phyloP scores from a whole-genome alignment of 2,888 invertebrate genomes.

The Nemoura dubitans region DNA sequence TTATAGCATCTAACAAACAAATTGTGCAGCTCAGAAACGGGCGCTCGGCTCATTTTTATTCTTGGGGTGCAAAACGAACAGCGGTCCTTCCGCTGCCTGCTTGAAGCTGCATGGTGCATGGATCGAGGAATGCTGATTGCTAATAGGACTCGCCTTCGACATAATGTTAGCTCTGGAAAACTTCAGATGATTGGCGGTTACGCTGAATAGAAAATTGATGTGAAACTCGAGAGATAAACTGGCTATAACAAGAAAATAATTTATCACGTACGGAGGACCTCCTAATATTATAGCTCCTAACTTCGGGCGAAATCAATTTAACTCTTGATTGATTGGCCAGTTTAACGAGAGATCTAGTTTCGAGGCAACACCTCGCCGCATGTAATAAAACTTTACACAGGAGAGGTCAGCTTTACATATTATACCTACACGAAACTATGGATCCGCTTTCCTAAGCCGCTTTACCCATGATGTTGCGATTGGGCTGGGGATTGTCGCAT shows the following conservation, averaged over 20 bases:
- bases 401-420: neutral
- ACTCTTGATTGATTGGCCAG: neutral
- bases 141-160: neutral
- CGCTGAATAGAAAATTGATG: slow-evolving; percentile 12
- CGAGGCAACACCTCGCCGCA: neutral
- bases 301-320: neutral
- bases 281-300: neutral
- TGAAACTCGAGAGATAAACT: neutral
- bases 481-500: neutral
- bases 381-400: neutral
- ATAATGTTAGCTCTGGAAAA: neutral
- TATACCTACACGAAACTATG: neutral
- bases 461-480: no score
- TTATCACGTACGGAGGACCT: neutral
- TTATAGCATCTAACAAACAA: neutral
- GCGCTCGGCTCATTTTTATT: neutral
- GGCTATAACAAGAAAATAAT: slow-evolving; percentile 7
- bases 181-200: neutral
- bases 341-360: neutral
- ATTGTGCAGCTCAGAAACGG: neutral
- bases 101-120: neutral
- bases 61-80: neutral
- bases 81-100: neutral
- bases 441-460: neutral
- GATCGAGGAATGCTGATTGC: slow-evolving; percentile 3